Evolutionary conservation across 2,888 invertebrate genomes (phyloP), one percentile per base, ranked within the genome.

Genomic region (Loripinus fragilis): DNA sequence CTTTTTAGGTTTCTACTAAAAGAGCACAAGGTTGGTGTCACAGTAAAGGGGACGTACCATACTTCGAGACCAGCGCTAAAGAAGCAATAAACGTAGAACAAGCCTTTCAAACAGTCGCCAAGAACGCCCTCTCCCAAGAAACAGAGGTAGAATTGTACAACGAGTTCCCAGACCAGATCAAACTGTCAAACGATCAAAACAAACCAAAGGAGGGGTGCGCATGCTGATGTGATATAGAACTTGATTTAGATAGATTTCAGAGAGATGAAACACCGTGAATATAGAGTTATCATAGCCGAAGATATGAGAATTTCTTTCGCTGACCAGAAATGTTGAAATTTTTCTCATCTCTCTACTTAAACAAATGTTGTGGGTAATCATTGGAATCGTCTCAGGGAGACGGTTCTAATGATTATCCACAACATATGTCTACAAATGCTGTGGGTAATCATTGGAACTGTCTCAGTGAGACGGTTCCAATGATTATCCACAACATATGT

Each of bases 31-130:
- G 98, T 92, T 99, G 99, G 99, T 99, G 99, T 95, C 98, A 98
- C 94, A 96, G 96, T 90, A 99, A 99, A 95, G 99, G 99, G 94
- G 97, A 98, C 94, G 98, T 99, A 93, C 99, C 99, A 65, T 99
- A 99, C 94, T 99, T 98, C 94, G 99, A 99, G 95, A 99, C 99
- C 71, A 98, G 98, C 93, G 99, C 99, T 90, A 99, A 99, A 95
- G 99, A 99, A 94, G 99, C 98, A 79, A 96, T 98, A 88, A 99
- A 99, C 94, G 99, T 99, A 75, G 99, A 99, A 94, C 96, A 98
- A 94, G 99, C 99, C 89, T 99, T 99, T 95, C 97, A 98, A 94
- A 98, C 98, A 83, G 99, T 99, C 93, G 99, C 99, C 76, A 97
- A 98, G 93, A 98, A 98, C 94, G 99, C 99, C 68, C 95, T 99